Conservation (phyloP, 2,888 invertebrate genomes). For the Notodonta dromedarius region DNA sequence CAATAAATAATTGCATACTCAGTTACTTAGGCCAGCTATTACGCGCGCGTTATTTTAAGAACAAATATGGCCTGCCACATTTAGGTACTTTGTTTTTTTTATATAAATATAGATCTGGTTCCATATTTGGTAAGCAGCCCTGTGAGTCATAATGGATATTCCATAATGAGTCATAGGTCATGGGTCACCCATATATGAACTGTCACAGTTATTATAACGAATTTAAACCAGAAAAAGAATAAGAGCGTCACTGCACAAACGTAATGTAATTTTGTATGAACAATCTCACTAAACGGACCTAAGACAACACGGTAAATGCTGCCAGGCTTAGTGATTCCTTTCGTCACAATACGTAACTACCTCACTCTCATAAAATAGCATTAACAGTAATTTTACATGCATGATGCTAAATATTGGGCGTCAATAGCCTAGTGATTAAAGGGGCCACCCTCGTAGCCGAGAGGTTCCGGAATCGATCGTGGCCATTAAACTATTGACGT, state of each 20-base stretch:
- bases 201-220: background rate
- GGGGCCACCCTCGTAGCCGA: no score
- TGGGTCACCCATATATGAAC: background rate
- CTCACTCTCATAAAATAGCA: no score
- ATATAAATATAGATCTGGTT: background rate
- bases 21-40: no score
- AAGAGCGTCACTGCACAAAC: background rate
- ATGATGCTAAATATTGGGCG: no score
- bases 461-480: no score
- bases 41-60: no score
- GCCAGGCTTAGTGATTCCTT: conserved; percentile 8
- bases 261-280: background rate
- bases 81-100: background rate
- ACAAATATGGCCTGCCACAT: no score
- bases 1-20: no score
- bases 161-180: background rate
- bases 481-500: no score
- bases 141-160: background rate
- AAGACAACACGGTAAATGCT: conserved; percentile 19
- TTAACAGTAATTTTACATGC: no score
- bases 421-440: no score
- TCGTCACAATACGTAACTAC: conserved; percentile 5
- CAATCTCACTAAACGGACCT: conserved; percentile 20
- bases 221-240: background rate
- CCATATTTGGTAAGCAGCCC: background rate